phyloP scores from a whole-genome alignment of 2,797 vertebrate species.

The Steatocranus sp. region DNA sequence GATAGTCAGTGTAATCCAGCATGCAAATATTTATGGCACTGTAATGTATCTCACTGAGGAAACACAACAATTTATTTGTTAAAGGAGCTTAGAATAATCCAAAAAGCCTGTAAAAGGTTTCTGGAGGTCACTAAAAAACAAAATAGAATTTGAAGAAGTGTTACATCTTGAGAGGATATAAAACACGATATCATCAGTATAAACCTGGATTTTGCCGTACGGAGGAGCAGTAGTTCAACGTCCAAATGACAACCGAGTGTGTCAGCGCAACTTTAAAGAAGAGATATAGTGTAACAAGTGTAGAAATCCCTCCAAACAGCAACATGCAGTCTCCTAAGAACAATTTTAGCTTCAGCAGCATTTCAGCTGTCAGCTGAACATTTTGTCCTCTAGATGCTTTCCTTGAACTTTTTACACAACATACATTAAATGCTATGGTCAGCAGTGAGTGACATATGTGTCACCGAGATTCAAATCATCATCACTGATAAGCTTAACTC shows the following conservation, averaged over 20 bases:
- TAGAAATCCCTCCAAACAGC: background rate
- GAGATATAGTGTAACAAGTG: accelerated
- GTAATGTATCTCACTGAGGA: accelerated
- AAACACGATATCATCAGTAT: background rate
- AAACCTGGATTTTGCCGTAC: accelerated
- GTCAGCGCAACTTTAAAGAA: background rate
- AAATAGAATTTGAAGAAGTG: background rate
- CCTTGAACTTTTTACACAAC: background rate
- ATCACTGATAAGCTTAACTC: background rate
- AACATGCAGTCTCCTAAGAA: background rate
- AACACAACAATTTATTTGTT: background rate
- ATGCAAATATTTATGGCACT: background rate
- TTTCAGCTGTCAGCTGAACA: background rate
- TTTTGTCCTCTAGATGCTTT: background rate
- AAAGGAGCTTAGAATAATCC: background rate
- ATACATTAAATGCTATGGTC: background rate
- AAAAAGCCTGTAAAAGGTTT: background rate
- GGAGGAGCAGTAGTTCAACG: background rate
- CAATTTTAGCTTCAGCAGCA: background rate
- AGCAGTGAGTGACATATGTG: background rate
- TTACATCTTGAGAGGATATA: background rate
- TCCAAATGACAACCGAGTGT: background rate
- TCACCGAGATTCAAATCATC: background rate
- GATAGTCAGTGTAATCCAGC: background rate
- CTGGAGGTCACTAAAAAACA: background rate